Base-by-base conservation (phyloP, 2,113 vertebrate species). In the Pseudorectes ferrugineus region DNA sequence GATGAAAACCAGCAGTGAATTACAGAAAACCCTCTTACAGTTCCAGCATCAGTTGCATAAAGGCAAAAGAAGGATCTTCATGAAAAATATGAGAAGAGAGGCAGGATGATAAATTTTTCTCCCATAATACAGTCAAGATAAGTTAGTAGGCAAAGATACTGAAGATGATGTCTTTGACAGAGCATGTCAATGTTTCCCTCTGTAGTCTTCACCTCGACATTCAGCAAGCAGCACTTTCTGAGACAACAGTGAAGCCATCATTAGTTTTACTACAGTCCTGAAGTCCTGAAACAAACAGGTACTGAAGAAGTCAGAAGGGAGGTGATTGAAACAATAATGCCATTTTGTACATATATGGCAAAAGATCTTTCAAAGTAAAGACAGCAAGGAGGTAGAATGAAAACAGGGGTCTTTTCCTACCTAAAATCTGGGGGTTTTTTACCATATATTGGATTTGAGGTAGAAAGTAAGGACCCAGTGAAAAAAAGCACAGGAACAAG, bases 121-220 rank as follows among this genome's bases (percentile, higher is more conserved):
- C 21, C 43, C 18, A 19, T 73, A 62, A 38, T 49, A 29, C 8
- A 26, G 63, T 3, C 3, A 78, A 42, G 12, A 25, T 36, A 81
- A 70, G 17, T 54, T 61, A 45, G 28, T 10, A 57, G 29, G 11
- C 19, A 94, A 63, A 57, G 58, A 14, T 65, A 19, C 6, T 72
- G 67, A 63, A 80, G 54, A 73, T 43, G 18, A 14, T 0, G 1
- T 49, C 28, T 90, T 74, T 82, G 51, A 74, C 25, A 85, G 57
- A 68, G 3, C 1, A 0, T 45, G 35, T 54, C 51, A 70, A 1
- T 22, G 11, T 40, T 91, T 86, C n/a, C 8, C 5, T 43, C 10
- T 59, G 36, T 61, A 31, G n/a, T 48, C 43, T 76, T 84, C 40
- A 3, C 14, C 11, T 63, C 38, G 55, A 4, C 8, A 19, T 36